Evolutionary conservation across 2,888 invertebrate species (phyloP).

Genomic region (Drosophila testacea): DNA sequence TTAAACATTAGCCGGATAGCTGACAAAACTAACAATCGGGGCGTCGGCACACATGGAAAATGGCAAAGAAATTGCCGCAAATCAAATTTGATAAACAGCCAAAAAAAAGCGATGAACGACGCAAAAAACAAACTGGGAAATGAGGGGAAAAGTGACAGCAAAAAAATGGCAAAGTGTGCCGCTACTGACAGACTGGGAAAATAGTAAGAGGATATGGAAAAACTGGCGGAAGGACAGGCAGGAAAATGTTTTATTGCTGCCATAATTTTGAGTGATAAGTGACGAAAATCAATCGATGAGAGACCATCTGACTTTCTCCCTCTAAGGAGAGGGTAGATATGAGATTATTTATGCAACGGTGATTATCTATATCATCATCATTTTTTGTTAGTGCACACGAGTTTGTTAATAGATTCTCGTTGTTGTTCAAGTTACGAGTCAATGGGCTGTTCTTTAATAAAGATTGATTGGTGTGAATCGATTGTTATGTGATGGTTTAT

Average conservation of each 20-base stretch:
- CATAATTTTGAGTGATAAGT: constrained; percentile 83
- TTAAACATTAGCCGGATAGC: constrained; percentile 64
- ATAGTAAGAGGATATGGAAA: constrained; percentile 26
- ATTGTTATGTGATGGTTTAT: neutral
- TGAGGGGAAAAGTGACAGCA: constrained; percentile 75
- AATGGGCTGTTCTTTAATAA: constrained; percentile 79
- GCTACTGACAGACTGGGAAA: constrained; percentile 59
- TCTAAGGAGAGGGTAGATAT: constrained; percentile 38
- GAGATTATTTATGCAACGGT: constrained; percentile 71
- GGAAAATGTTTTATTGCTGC: constrained; percentile 82
- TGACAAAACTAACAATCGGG: constrained; percentile 68
- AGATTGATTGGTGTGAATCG: constrained; percentile 74
- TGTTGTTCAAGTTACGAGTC: constrained; percentile 60
- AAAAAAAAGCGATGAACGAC: constrained; percentile 35
- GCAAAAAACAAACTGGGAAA: constrained; percentile 44
- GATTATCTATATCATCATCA: constrained; percentile 55
- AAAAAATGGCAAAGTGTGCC: constrained; percentile 81
- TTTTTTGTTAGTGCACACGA: constrained; percentile 53
- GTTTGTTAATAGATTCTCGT: constrained; percentile 68
- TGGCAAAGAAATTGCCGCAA: constrained; percentile 79
- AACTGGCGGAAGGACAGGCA: constrained; percentile 46
- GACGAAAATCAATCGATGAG: constrained; percentile 78
- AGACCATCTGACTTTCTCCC: constrained; percentile 17
- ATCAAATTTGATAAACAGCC: constrained; percentile 81
- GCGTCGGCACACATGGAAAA: constrained; percentile 67